Conservation (phyloP, 2,113 vertebrate species). For the Corvus hawaiiensis region DNA sequence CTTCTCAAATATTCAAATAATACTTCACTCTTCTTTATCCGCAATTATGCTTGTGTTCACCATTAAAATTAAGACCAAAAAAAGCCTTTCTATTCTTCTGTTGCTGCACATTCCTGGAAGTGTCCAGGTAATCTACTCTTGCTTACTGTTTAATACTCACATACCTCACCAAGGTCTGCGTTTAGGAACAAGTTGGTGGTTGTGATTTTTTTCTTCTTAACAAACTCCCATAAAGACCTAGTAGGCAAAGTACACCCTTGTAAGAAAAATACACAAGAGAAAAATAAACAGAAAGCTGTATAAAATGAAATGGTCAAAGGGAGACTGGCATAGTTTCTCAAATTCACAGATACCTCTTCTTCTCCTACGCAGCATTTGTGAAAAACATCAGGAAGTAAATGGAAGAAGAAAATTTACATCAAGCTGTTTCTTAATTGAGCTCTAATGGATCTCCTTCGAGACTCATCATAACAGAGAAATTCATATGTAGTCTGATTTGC, state of each 20-base stretch:
- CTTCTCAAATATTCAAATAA: neutral
- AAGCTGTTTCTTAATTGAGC: constrained; percentile 1
- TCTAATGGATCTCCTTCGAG: constrained; percentile 29
- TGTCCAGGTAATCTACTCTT: neutral
- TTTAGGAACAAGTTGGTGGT: neutral
- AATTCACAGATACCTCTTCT: neutral
- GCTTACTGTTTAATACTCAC: neutral
- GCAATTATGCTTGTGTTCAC: neutral
- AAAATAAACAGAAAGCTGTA: neutral
- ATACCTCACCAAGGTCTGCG: neutral
- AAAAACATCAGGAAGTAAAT: neutral
- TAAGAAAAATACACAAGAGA: neutral
- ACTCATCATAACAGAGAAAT: neutral
- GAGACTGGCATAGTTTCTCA: neutral
- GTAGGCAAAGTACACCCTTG: neutral
- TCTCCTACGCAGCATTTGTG: neutral
- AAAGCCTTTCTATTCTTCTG: neutral
- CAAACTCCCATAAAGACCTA: neutral
- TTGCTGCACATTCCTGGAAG: neutral
- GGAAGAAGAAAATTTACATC: neutral
- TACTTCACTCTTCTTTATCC: neutral
- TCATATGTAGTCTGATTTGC: neutral
- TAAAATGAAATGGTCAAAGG: neutral
- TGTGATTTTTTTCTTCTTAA: neutral
- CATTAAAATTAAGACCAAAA: neutral